Percentiles rank a stretch among this genome's conserved stretches.
Evolutionary conservation across 1,140 invertebrate genomes (phyloP).

Genomic region (Drosophila punjabiensis): DNA sequence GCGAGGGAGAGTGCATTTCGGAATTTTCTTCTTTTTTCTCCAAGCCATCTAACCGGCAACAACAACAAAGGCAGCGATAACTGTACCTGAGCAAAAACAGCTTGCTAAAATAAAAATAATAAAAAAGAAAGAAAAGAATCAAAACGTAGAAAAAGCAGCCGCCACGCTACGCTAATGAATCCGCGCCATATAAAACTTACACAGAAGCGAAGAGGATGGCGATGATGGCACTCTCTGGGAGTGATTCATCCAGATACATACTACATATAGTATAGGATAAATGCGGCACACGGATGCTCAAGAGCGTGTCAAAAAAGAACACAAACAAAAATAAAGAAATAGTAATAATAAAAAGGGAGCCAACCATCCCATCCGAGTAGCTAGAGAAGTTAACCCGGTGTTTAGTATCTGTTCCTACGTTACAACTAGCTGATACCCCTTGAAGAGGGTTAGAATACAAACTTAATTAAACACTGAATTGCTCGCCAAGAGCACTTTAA

Average conservation of each 20-base stretch:
- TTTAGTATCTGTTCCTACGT: background rate
- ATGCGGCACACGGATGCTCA: conserved; percentile 30
- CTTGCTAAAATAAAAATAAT: conserved; percentile 17
- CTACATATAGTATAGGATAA: conserved; percentile 13
- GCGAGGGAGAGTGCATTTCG: conserved; percentile 34
- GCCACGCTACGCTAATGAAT: conserved; percentile 59
- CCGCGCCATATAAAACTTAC: conserved; percentile 35
- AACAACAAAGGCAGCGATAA: conserved; percentile 18
- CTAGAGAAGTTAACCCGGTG: conserved; percentile 11
- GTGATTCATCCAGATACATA: conserved; percentile 57
- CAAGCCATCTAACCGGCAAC: conserved; percentile 44
- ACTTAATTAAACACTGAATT: background rate
- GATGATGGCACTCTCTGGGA: conserved; percentile 24
- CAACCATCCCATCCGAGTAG: conserved; percentile 6
- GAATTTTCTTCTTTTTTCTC: conserved; percentile 29
- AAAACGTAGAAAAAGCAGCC: conserved; percentile 34
- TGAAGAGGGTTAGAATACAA: background rate
- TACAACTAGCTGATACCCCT: conserved; percentile 5
- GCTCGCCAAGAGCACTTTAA: background rate
- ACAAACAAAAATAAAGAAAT: conserved; percentile 9
- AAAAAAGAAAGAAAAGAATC: conserved; percentile 30
- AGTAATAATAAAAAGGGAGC: conserved; percentile 19
- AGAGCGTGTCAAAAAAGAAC: conserved; percentile 19
- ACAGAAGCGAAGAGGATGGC: conserved; percentile 17
- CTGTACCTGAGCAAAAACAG: conserved; percentile 36